Conservation (phyloP, 2,888 invertebrate species). For the Netelia fuscicornis region DNA sequence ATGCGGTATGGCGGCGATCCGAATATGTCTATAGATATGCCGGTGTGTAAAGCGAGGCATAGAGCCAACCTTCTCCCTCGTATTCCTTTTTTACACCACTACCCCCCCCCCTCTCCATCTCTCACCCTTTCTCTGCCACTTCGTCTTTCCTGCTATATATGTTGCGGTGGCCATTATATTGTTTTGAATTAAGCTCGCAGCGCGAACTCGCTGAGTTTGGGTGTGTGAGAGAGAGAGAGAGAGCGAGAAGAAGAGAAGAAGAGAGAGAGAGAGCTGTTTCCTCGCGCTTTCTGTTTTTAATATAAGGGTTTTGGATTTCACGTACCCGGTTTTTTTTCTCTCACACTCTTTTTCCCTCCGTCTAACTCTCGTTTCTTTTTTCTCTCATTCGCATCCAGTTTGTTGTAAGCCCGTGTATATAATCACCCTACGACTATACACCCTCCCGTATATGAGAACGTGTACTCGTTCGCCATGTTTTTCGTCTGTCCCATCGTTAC, state of each 20-base stretch:
- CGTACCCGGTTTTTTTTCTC: slow-evolving; percentile 61
- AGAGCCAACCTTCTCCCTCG: not conserved
- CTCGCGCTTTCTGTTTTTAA: slow-evolving; percentile 73
- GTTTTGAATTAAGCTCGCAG: slow-evolving; percentile 80
- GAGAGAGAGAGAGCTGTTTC: slow-evolving; percentile 21
- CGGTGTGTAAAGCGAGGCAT: slow-evolving; percentile 22
- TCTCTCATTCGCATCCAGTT: slow-evolving; percentile 48
- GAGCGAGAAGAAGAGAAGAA: not conserved
- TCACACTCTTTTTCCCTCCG: slow-evolving; percentile 41
- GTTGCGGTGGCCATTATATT: slow-evolving; percentile 80
- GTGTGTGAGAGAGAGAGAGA: slow-evolving; percentile 59
- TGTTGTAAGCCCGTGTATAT: slow-evolving; percentile 40
- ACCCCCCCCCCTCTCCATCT: not conserved
- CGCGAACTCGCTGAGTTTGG: slow-evolving; percentile 72
- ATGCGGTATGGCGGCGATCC: slow-evolving; percentile 5
- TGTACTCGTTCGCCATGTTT: slow-evolving; percentile 37
- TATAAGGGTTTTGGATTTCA: slow-evolving; percentile 82
- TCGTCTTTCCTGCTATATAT: slow-evolving; percentile 53
- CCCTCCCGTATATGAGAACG: slow-evolving; percentile 34
- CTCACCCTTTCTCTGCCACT: not conserved
- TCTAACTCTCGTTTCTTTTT: slow-evolving; percentile 55
- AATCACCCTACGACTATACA: slow-evolving; percentile 7
- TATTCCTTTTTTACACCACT: slow-evolving; percentile 34
- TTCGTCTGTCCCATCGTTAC: slow-evolving; percentile 53
- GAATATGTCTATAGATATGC: slow-evolving; percentile 8